Evolutionary conservation across 2,113 vertebrate species (phyloP).

Genomic region (Solea senegalensis): DNA sequence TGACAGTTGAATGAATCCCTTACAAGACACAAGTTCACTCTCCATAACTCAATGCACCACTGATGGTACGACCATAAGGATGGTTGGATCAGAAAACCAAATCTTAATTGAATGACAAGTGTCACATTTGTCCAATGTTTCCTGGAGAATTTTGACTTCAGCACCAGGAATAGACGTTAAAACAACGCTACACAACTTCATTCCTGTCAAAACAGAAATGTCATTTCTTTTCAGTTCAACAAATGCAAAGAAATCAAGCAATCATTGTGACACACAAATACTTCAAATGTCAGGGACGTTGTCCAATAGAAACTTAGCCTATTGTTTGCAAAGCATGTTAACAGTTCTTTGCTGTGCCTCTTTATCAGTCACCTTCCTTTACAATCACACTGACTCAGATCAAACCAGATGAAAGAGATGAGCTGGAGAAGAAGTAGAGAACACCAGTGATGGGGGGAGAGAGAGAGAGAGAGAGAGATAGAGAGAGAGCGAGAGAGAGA

Average conservation of each 20-base stretch:
- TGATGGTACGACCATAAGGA: slow-evolving; percentile 45
- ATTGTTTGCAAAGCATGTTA: slow-evolving; percentile 54
- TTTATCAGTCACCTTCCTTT: slow-evolving; percentile 27
- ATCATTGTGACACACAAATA: slow-evolving; percentile 49
- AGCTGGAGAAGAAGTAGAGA: slow-evolving; percentile 31
- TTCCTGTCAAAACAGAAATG: slow-evolving; percentile 23
- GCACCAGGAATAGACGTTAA: slow-evolving; percentile 9
- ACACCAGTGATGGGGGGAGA: not conserved
- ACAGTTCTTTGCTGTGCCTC: slow-evolving; percentile 41
- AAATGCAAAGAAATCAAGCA: slow-evolving; percentile 48
- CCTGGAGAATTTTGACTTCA: slow-evolving; percentile 6
- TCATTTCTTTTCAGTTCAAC: slow-evolving; percentile 32
- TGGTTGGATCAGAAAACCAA: slow-evolving; percentile 5
- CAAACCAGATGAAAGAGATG: slow-evolving; percentile 43
- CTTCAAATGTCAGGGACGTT: slow-evolving; percentile 61
- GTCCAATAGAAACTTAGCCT: slow-evolving; percentile 43
- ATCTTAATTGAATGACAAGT: not conserved
- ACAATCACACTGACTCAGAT: slow-evolving; percentile 51
- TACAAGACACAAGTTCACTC: slow-evolving; percentile 56
- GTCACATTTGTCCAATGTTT: slow-evolving; percentile 11
- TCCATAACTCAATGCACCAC: slow-evolving; percentile 28
- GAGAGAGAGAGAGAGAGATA: not conserved
- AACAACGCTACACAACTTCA: slow-evolving; percentile 27
- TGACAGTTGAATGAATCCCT: slow-evolving; percentile 74
- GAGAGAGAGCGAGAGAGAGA: slow-evolving; percentile 10